Evolutionary conservation across 1,140 invertebrate species (phyloP), one percentile per base, ranked within the genome.

Genomic region (Zaprionus taronus): DNA sequence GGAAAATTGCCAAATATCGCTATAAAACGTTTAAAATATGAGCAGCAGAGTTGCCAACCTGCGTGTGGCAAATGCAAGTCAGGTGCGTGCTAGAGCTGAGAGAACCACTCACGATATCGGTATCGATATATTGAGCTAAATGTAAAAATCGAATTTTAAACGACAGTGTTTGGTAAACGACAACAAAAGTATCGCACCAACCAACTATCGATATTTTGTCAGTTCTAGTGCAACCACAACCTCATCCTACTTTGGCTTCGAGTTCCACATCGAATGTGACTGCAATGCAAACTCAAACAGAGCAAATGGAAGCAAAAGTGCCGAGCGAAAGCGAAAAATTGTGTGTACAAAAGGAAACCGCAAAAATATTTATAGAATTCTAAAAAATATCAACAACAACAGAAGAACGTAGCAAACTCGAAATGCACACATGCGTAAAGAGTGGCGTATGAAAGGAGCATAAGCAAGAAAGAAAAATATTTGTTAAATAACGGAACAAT

Each of bases 301-400:
- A 6, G n/a, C 5, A 60, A 44, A 36, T 7, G 22, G 41, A 64
- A 73, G 28, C 28, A 31, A 9, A 38, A 34, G 51, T 56, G 53
- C 55, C 51, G 24, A 57, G 51, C 12, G 24, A 72, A 64, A 65
- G 47, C 36, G 36, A 22, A 72, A 57, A 64, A 36, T 24, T n/a
- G 1, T 26, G 36, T 69, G 20, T n/a, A 68, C 31, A 68, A 83
- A 64, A 77, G 83, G 62, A 77, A 73, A 72, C 78, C 78, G 68
- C 84, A 89, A 83, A 83, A 89, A 89, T 89, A 81, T 84, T 89
- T 87, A 81, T 83, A 83, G 79, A 87, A 87, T 76, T 76, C 72
- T 64, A 65, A 77, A 89, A 67, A 68, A 66, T 62, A 34, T 20
- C 24, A 36, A 24, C 31, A 53, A 80, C 68, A 77, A 68, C 20